Evolutionary conservation across 2,113 vertebrate species (phyloP).

Genomic region (Cyprinodon variegatus): DNA sequence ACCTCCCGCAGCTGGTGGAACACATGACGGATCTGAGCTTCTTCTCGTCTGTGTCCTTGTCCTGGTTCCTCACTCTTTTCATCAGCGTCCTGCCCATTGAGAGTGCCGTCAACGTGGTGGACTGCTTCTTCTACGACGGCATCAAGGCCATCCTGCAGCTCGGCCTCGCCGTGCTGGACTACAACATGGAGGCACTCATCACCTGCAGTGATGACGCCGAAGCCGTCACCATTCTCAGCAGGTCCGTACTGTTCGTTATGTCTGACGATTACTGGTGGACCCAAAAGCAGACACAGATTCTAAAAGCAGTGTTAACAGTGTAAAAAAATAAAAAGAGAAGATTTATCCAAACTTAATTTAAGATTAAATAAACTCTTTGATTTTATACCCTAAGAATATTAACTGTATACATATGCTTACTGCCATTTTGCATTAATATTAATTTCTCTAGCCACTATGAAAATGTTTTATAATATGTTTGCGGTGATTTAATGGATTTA

Average conservation of each 20-base stretch:
- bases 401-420: too few relatives aligned
- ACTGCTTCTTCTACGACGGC: constrained; percentile 98
- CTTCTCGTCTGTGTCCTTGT: constrained; percentile 96
- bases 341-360: too few relatives aligned
- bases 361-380: too few relatives aligned
- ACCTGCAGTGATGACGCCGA: constrained; percentile 93
- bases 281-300: too few relatives aligned
- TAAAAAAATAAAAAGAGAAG: too few relatives aligned
- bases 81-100: constrained; percentile 96
- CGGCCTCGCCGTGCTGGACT: constrained; percentile 91
- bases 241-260: constrained; percentile 73
- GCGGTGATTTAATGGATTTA: too few relatives aligned
- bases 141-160: constrained; percentile 95
- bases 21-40: constrained; percentile 97
- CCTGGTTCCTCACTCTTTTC: constrained; percentile 99
- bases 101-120: constrained; percentile 95
- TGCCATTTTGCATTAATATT: too few relatives aligned
- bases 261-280: too few relatives aligned
- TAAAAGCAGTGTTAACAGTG: too few relatives aligned
- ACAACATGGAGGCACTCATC: constrained; percentile 94
- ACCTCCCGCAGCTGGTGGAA: constrained; percentile 93
- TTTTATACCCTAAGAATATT: too few relatives aligned
- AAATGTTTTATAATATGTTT: too few relatives aligned
- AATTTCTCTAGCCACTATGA: too few relatives aligned
- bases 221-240: constrained; percentile 94